These are phyloP conservation scores for Paracyprichromis sp. DNA, from an alignment of 2,113 vertebrate genomes.

Conservation along the genomic window DNA sequence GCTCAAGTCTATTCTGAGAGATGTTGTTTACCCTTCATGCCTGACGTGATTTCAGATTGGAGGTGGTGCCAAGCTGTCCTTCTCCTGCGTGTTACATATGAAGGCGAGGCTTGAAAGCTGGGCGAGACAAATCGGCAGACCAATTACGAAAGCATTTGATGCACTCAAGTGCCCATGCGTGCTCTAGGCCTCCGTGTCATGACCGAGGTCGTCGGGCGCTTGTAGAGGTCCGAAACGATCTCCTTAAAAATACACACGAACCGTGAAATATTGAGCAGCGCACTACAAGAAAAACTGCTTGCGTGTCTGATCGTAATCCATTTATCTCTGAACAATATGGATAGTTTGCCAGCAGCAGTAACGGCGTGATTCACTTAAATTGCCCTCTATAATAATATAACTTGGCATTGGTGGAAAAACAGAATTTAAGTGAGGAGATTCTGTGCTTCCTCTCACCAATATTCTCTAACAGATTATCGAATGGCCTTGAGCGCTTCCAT, in stretches of 20 bases:
- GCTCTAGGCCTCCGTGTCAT: neutral
- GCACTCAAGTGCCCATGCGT: constrained; percentile 11
- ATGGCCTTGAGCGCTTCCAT: neutral
- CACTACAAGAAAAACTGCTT: neutral
- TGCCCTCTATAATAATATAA: neutral
- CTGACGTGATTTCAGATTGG: constrained; percentile 42
- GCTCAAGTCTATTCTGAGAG: constrained; percentile 8
- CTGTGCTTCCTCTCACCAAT: neutral
- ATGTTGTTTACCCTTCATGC: constrained; percentile 59
- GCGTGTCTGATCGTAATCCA: neutral
- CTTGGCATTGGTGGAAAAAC: neutral
- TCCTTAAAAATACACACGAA: neutral
- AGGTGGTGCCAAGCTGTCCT: constrained; percentile 35
- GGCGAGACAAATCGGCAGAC: neutral
- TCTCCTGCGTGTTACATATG: constrained; percentile 4
- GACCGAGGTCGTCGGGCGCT: neutral
- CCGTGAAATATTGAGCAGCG: neutral
- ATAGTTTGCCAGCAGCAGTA: neutral
- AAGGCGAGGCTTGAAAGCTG: constrained; percentile 35
- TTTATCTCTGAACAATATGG: neutral
- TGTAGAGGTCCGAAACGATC: neutral
- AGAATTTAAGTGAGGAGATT: neutral
- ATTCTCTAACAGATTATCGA: neutral
- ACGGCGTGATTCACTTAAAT: neutral
- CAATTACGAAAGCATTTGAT: constrained; percentile 43